Conservation (phyloP, 2,888 invertebrate species). For the Xanthia togata region DNA sequence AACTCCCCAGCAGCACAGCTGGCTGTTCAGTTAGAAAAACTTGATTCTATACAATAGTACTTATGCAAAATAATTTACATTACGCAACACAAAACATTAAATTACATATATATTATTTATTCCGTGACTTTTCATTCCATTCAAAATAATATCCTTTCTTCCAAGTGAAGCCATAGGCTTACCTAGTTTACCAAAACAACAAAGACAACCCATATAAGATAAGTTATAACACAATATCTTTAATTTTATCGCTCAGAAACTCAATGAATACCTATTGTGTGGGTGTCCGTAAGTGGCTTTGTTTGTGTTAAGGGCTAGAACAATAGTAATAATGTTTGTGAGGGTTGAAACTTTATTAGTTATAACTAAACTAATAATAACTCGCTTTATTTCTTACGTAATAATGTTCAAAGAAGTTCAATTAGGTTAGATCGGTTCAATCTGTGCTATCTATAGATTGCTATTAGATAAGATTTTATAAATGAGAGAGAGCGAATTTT, state of each 20-base stretch:
- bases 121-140: no score
- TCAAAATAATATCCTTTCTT: background rate
- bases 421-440: background rate
- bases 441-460: no score
- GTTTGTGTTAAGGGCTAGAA: slow-evolving; percentile 26
- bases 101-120: no score
- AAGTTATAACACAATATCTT: slow-evolving; percentile 50
- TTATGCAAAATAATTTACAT: no score
- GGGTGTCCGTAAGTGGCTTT: slow-evolving; percentile 28
- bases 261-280: slow-evolving; percentile 43
- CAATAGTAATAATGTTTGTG: slow-evolving; percentile 37
- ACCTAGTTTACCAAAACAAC: slow-evolving; percentile 11
- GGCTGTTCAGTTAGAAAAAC: no score
- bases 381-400: slow-evolving; percentile 5
- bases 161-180: background rate
- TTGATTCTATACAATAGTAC: no score
- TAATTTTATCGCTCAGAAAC: slow-evolving; percentile 40
- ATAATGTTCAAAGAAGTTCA: slow-evolving; percentile 13
- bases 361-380: slow-evolving; percentile 26
- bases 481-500: no score
- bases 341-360: slow-evolving; percentile 30
- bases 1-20: no score
- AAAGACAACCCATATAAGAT: slow-evolving; percentile 2
- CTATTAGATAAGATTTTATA: no score
- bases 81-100: no score